These are phyloP conservation scores for Castor canadensis DNA, from an alignment of 2,113 vertebrate genomes.

Conservation along the genomic window DNA sequence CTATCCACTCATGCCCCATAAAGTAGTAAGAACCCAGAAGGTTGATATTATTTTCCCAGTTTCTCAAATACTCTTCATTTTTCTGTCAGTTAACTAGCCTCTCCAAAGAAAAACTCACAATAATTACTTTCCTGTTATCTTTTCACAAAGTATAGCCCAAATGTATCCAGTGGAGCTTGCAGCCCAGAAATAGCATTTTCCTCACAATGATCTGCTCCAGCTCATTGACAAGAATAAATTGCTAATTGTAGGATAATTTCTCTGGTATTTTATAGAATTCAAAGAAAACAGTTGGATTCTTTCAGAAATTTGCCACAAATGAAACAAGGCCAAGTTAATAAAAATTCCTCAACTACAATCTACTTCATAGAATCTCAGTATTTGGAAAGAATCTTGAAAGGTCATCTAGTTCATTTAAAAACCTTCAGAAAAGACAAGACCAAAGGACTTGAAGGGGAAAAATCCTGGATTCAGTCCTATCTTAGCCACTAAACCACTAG, in stretches of 20 bases:
- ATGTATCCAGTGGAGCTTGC: neutral
- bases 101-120: constrained; percentile 4
- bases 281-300: constrained; percentile 4
- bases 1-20: neutral
- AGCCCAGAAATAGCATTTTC: constrained; percentile 17
- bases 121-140: neutral
- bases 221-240: constrained; percentile 19
- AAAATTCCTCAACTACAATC: constrained; percentile 7
- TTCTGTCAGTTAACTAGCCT: constrained; percentile 18
- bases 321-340: constrained; percentile 37
- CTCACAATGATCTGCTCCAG: neutral
- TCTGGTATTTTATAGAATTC: constrained; percentile 29
- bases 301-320: constrained; percentile 39
- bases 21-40: constrained; percentile 4
- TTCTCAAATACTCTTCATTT: neutral
- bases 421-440: neutral
- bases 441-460: neutral
- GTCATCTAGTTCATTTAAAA: constrained; percentile 39
- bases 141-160: neutral
- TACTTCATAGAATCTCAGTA: neutral
- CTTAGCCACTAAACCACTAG: neutral
- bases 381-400: constrained; percentile 42
- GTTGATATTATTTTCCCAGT: neutral
- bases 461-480: neutral
- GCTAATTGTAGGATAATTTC: constrained; percentile 25